phyloP scores from a whole-genome alignment of 2,888 invertebrate species.

The Gnatocerus cornutus region DNA sequence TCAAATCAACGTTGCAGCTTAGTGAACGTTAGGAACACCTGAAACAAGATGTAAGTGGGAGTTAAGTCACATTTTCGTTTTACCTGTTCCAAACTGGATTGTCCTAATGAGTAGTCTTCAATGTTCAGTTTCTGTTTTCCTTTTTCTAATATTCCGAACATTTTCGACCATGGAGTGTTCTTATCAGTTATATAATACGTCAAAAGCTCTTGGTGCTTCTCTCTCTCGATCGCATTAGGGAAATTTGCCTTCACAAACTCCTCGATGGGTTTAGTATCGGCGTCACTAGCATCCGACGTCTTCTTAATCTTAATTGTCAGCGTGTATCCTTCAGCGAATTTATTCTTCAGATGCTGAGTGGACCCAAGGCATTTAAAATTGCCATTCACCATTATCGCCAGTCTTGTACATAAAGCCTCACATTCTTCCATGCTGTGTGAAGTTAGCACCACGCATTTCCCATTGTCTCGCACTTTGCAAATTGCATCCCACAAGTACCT shows the following conservation, averaged over 20 bases:
- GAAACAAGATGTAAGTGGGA: conserved; percentile 49
- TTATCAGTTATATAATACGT: conserved; percentile 80
- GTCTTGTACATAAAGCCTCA: conserved; percentile 86
- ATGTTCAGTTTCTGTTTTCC: conserved; percentile 71
- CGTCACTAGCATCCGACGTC: conserved; percentile 43
- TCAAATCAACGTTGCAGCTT: conserved; percentile 70
- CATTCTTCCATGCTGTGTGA: conserved; percentile 93
- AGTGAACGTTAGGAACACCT: conserved; percentile 81
- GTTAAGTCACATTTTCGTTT: background rate
- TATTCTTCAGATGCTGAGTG: conserved; percentile 86
- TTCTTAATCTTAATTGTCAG: conserved; percentile 69
- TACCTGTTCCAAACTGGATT: conserved; percentile 86
- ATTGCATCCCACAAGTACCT: conserved; percentile 87
- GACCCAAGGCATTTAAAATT: conserved; percentile 86
- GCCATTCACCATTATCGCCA: conserved; percentile 92
- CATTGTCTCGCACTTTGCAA: conserved; percentile 78
- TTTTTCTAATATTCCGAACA: conserved; percentile 85
- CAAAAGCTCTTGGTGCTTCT: conserved; percentile 81
- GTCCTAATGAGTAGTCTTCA: conserved; percentile 88
- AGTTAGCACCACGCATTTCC: conserved; percentile 85
- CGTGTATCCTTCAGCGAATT: conserved; percentile 79
- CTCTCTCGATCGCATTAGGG: conserved; percentile 71
- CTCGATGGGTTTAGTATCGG: conserved; percentile 57
- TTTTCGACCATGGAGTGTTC: conserved; percentile 80
- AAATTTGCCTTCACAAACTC: conserved; percentile 64